phyloP scores from a whole-genome alignment of 2,888 invertebrate genomes.

The Microdon myrmicae region DNA sequence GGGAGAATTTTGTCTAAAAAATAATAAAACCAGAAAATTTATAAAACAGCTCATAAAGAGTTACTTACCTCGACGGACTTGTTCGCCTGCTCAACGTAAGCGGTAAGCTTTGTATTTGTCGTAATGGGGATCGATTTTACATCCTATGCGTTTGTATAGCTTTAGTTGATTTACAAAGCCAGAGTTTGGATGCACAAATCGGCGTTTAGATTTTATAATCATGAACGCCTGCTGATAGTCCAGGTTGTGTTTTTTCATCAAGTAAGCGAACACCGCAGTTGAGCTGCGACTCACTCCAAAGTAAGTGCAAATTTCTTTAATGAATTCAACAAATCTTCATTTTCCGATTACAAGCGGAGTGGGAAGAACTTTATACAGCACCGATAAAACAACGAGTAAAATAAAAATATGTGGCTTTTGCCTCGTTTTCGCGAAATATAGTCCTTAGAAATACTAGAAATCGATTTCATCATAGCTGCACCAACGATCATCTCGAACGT shows the following conservation, averaged over 20 bases:
- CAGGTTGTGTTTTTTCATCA: conserved; percentile 86
- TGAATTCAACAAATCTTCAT: no score
- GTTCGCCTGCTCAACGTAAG: conserved; percentile 82
- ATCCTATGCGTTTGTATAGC: conserved; percentile 83
- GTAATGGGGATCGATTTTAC: conserved; percentile 74
- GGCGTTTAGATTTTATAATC: conserved; percentile 75
- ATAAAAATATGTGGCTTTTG: no score
- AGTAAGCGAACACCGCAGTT: conserved; percentile 84
- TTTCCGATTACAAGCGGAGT: no score
- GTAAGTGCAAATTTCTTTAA: no score
- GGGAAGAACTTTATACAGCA: no score
- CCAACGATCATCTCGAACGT: no score
- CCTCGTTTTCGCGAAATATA: no score
- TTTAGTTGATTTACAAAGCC: conserved; percentile 84
- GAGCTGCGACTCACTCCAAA: conserved; percentile 92
- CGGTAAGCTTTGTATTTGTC: conserved; percentile 80
- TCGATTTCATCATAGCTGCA: no score
- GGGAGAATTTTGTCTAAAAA: conserved; percentile 81
- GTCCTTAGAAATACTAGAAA: no score
- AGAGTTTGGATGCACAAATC: conserved; percentile 80
- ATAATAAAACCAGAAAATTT: neutral
- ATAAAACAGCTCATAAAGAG: no score
- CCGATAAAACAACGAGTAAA: no score
- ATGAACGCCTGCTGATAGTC: conserved; percentile 79
- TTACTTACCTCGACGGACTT: conserved; percentile 75